Evolutionary conservation across 2,113 vertebrate species (phyloP), one percentile per base, ranked within the genome.

Genomic region (Eurypyga helias): DNA sequence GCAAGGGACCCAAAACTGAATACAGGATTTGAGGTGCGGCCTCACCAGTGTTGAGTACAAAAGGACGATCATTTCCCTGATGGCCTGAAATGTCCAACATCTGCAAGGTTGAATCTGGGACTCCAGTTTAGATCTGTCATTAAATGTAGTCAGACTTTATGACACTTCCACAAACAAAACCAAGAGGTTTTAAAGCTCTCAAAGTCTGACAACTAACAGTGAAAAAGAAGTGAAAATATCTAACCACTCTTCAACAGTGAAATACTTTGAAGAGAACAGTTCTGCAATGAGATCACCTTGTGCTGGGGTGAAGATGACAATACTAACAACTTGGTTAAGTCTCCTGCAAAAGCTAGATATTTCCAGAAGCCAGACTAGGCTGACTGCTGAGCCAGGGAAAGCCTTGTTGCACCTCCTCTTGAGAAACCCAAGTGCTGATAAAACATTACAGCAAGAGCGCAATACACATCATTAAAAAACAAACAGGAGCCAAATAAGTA

Each of bases 401-500:
- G n/a, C 36, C 2, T 43, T 61, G 61, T 29, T 71, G 49, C 13
- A 71, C 13, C 46, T 65, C 24, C 19, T 83, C 54, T 72, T 65
- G 62, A 87, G 72, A 85, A 94, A 87, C 25, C 11, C 1, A 1
- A 45, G 31, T n/a, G 46, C 62, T 87, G 70, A 91, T 33, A 71
- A 87, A 85, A 67, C 48, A 45, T 84, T 89, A 71, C 29, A 79
- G 77, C 36, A 77, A 73, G 67, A 77, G 51, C n/a, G 43, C 33
- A 48, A 31, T 58, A 38, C 1, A 1, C 41, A 69, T 67, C 8
- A 55, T 70, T 87, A 34, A 38, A 70, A 73, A 72, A 69, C 62
- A 80, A 88, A 66, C 25, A 83, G 29, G 28, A 91, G 71, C 75
- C 95, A 95, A 83, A 77, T 55, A 80, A 76, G 24, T 55, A 95